Evolutionary conservation across 2,113 vertebrate species (phyloP).

Genomic region (Fregetta grallaria): DNA sequence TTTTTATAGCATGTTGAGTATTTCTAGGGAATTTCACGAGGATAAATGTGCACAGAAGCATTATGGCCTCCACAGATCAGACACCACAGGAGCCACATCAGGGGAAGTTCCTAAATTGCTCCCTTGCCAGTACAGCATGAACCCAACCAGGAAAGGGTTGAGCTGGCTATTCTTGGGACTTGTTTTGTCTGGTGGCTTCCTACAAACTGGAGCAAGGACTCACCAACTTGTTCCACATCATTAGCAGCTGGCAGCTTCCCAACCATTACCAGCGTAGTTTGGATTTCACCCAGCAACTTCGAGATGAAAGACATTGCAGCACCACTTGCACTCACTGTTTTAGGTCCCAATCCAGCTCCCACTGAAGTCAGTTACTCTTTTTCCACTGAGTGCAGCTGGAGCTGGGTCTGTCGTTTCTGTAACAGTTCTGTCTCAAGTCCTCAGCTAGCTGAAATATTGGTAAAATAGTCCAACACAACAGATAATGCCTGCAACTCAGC

Average conservation of each 20-base stretch:
- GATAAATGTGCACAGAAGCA: not conserved
- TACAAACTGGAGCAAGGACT: slow-evolving; percentile 35
- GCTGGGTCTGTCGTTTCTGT: not conserved
- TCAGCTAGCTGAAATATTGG: not conserved
- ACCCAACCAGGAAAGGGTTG: not conserved
- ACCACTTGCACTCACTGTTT: slow-evolving; percentile 31
- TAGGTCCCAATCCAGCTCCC: slow-evolving; percentile 24
- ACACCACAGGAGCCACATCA: slow-evolving; percentile 49
- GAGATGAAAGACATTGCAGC: slow-evolving; percentile 36
- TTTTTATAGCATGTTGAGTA: not conserved
- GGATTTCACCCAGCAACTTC: slow-evolving; percentile 39
- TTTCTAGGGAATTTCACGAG: slow-evolving; percentile 35
- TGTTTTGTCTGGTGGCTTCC: slow-evolving; percentile 68
- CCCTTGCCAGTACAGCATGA: not conserved
- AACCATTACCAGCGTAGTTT: slow-evolving; percentile 49
- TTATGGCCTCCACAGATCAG: not conserved
- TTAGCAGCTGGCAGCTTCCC: slow-evolving; percentile 42
- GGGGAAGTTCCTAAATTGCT: slow-evolving; percentile 30
- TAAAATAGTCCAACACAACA: not conserved
- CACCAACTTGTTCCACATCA: slow-evolving; percentile 57
- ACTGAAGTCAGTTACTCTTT: slow-evolving; percentile 4
- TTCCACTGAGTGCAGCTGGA: slow-evolving; percentile 28
- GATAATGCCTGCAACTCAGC: not conserved
- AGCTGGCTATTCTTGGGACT: slow-evolving; percentile 32
- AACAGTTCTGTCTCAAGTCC: not conserved